Base-by-base conservation (phyloP, 2,888 invertebrate genomes). In the Drosophila helvetica region DNA sequence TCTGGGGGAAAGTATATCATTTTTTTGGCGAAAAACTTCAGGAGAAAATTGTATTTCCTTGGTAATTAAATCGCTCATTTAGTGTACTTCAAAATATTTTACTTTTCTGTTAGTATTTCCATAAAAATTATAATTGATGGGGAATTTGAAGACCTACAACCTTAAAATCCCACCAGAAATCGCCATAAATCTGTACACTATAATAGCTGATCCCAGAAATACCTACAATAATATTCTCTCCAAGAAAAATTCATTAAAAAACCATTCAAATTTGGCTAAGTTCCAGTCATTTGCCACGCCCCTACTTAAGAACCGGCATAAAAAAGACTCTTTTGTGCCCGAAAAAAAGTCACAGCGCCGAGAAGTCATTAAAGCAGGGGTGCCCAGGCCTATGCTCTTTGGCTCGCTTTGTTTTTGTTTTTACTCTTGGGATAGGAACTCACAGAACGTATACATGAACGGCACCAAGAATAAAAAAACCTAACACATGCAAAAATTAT, bases 221-320 rank as follows among this genome's bases (percentile, higher is more conserved):
- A 38, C 38, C 15, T n/a, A 38, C 6, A 15, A 38, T 38, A 17
- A 18, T 18, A 17, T 38, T 19, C 27, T 27, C 30, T 22, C 8
- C 30, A 30, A 19, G 25, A 63, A 52, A 22, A 53, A 15, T 51
- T 18, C 63, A 18, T 46, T 19, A 43, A 43, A 43, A 66, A 64
- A 22, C 48, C 19, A 47, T 65, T 62, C 51, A 45, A 50, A 61
- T 46, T 51, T 51, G 25, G 10, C 17, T 12, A 53, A 15, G 53
- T 54, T 22, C 19, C 19, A 52, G 9, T 17, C 51, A 74, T 76
- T 76, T 70, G 58, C 71, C 79, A 53, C 75, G 76, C 55, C 77
- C 71, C 74, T 53, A 61, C 56, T 56, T 68, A 65, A 46, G 62
- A 79, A 64, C 66, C 76, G 79, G 50, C 55, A 67, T 48, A 66